Evolutionary conservation across 1,140 invertebrate species (phyloP).

Genomic region (Brachionus rubens): DNA sequence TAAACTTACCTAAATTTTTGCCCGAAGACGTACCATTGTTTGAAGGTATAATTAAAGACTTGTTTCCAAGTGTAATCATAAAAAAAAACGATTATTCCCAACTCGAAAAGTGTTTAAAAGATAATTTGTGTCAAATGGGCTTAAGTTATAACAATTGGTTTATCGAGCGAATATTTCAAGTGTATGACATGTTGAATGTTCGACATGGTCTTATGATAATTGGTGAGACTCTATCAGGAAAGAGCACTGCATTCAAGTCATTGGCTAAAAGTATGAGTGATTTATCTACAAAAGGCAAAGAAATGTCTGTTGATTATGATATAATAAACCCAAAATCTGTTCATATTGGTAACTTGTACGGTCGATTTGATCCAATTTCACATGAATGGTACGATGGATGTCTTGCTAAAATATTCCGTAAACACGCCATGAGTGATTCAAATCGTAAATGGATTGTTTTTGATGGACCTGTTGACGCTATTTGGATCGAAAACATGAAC

Average conservation of each 20-base stretch:
- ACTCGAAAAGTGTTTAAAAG: constrained; percentile 52
- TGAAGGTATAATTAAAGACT: constrained; percentile 14
- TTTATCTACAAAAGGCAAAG: constrained; percentile 61
- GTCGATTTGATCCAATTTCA: constrained; percentile 60
- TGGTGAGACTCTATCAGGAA: constrained; percentile 59
- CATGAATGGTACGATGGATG: constrained; percentile 65
- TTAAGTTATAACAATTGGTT: constrained; percentile 59
- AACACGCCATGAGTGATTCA: constrained; percentile 57
- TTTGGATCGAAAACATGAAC: constrained; percentile 63
- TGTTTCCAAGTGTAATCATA: constrained; percentile 47
- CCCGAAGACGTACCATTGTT: constrained; percentile 18
- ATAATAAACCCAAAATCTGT: constrained; percentile 62
- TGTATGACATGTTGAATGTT: constrained; percentile 61
- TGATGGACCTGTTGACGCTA: constrained; percentile 59
- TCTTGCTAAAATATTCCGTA: constrained; percentile 59
- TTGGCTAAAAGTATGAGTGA: constrained; percentile 53
- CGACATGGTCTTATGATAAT: constrained; percentile 61
- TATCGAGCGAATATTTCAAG: constrained; percentile 60
- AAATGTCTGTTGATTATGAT: constrained; percentile 53
- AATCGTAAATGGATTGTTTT: constrained; percentile 64
- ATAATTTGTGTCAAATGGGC: constrained; percentile 55
- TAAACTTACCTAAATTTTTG: constrained; percentile 83
- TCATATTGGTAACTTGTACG: constrained; percentile 61
- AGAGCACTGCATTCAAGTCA: constrained; percentile 56
- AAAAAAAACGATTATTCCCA: not conserved